Conservation (phyloP, 2,113 vertebrate species). For the Xenopus tropicalis region DNA sequence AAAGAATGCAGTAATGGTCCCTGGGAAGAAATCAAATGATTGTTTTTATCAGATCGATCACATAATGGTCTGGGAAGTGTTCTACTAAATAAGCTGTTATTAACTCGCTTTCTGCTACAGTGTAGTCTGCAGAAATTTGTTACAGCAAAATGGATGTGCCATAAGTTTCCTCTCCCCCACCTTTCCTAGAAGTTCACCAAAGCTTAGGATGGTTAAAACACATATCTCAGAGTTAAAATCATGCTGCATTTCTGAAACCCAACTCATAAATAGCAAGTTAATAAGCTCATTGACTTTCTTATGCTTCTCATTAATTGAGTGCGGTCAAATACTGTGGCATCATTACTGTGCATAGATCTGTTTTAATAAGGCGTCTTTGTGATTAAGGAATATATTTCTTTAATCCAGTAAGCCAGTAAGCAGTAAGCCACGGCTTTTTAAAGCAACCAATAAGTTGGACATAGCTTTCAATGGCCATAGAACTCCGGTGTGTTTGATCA, state of each 20-base stretch:
- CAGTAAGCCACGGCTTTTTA: too few relatives aligned
- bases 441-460: too few relatives aligned
- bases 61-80: too few relatives aligned
- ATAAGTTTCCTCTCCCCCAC: not conserved
- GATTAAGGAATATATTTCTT: not conserved
- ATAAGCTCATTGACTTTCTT: slow-evolving; percentile 1
- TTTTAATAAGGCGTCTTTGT: not conserved
- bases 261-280: not conserved
- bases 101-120: not conserved
- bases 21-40: too few relatives aligned
- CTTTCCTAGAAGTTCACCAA: too few relatives aligned
- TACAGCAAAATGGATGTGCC: not conserved
- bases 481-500: not conserved
- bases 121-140: not conserved
- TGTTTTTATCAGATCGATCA: too few relatives aligned
- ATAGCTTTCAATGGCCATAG: not conserved
- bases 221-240: not conserved
- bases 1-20: not conserved
- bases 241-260: not conserved
- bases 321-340: slow-evolving; percentile 1
- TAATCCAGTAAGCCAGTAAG: not conserved
- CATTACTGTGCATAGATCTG: slow-evolving; percentile 2
- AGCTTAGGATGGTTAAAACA: too few relatives aligned
- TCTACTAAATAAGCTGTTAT: too few relatives aligned
- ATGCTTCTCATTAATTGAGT: not conserved